phyloP scores from a whole-genome alignment of 2,797 vertebrate species.

The Catostomus latipinnis region DNA sequence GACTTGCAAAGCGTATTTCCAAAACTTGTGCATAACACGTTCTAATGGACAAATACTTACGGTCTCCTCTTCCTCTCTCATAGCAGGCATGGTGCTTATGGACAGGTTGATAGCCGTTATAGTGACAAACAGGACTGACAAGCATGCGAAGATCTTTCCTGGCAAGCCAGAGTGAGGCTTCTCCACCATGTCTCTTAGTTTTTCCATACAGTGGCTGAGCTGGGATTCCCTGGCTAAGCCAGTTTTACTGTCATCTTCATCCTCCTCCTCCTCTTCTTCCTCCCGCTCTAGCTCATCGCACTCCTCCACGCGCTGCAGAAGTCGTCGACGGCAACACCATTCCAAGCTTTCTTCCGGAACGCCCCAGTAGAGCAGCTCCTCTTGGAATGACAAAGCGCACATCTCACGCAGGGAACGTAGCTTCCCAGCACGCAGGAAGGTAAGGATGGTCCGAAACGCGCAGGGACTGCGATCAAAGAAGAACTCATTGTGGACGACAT shows the following conservation, averaged over 20 bases:
- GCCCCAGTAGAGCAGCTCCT: conserved; percentile 98
- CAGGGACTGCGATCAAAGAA: conserved; percentile 98
- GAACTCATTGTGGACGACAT: conserved; percentile 92
- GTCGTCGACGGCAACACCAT: conserved; percentile 92
- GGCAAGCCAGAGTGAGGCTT: conserved; percentile 96
- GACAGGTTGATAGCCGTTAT: conserved; percentile 97
- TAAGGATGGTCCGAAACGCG: conserved; percentile 95
- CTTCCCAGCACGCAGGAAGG: conserved; percentile 93
- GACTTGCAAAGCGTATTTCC: too few relatives aligned
- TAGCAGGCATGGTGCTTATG: conserved; percentile 96
- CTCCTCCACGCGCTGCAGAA: conserved; percentile 94
- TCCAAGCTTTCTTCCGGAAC: conserved; percentile 94
- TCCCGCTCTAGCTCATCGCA: conserved; percentile 88
- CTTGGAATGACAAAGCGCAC: conserved; percentile 95
- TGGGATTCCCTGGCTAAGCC: conserved; percentile 74
- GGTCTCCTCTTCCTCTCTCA: conserved; percentile 94
- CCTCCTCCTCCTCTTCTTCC: conserved; percentile 81
- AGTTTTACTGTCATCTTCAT: conserved; percentile 72
- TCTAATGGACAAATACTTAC: conserved; percentile 76
- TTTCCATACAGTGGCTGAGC: conserved; percentile 85
- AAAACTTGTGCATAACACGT: too few relatives aligned
- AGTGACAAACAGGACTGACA: conserved; percentile 96
- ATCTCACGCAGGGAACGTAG: conserved; percentile 91
- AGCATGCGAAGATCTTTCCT: conserved; percentile 96
- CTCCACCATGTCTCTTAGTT: conserved; percentile 96